Percentiles rank a stretch among this genome's conserved stretches.
phyloP scores from a whole-genome alignment of 2,888 invertebrate genomes.

The Stenurella melanura region DNA sequence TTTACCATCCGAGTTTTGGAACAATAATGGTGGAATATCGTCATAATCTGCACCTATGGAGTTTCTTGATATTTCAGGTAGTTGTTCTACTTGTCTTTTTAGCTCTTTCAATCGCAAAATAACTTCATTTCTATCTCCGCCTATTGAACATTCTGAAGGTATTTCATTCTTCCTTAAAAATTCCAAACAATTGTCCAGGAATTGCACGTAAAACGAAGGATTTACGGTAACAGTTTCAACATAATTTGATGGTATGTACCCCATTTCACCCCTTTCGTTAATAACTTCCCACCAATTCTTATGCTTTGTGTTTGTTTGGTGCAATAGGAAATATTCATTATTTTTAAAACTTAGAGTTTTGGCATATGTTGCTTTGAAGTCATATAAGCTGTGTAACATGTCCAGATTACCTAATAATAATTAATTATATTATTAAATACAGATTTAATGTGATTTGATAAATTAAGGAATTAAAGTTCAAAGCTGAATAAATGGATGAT shows the following conservation, averaged over 20 bases:
- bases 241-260: constrained; percentile 92
- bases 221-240: constrained; percentile 85
- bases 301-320: constrained; percentile 81
- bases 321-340: constrained; percentile 87
- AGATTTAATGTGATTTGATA: constrained; percentile 2
- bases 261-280: constrained; percentile 87
- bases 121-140: constrained; percentile 80
- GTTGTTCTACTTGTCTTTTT: constrained; percentile 77
- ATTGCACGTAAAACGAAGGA: constrained; percentile 83
- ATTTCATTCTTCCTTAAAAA: constrained; percentile 63
- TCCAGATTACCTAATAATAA: constrained; percentile 80
- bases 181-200: constrained; percentile 82
- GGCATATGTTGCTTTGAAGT: constrained; percentile 88
- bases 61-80: constrained; percentile 64
- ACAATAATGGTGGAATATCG: constrained; percentile 64
- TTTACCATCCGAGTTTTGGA: constrained; percentile 68
- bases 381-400: constrained; percentile 89
- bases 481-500: neutral
- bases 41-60: constrained; percentile 64
- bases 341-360: constrained; percentile 88
- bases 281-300: constrained; percentile 92
- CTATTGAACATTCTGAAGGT: constrained; percentile 61
- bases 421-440: constrained; percentile 5
- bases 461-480: constrained; percentile 2
- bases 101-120: constrained; percentile 79